These are phyloP conservation scores for Numida meleagris DNA, from an alignment of 2,113 vertebrate genomes.

Conservation along the genomic window DNA sequence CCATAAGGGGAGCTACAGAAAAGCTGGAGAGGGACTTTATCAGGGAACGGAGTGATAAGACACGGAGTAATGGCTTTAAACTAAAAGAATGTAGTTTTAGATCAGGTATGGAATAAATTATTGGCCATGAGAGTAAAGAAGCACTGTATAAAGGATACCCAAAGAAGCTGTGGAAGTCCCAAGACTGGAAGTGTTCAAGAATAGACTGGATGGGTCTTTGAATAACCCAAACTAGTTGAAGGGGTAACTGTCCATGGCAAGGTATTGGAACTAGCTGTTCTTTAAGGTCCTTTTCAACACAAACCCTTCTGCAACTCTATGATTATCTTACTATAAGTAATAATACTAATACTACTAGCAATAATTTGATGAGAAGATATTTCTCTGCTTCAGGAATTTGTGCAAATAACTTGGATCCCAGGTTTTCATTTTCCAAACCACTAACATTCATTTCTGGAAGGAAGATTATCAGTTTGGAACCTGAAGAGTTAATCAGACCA, in stretches of 20 bases:
- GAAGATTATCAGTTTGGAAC: accelerated
- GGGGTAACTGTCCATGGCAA: neutral
- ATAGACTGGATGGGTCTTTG: neutral
- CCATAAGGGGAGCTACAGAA: neutral
- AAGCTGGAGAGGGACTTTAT: neutral
- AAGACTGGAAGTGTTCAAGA: neutral
- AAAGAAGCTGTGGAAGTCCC: neutral
- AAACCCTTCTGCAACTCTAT: neutral
- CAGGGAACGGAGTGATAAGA: too few species aligned
- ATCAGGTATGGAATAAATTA: neutral
- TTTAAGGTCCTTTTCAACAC: neutral
- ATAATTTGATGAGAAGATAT: neutral
- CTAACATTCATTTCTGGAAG: neutral
- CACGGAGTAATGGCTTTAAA: too few species aligned
- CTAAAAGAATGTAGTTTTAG: neutral
- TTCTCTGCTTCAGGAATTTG: neutral
- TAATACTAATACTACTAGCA: neutral
- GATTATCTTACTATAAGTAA: neutral
- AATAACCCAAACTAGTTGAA: neutral
- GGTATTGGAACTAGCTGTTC: neutral
- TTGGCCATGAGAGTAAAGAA: neutral
- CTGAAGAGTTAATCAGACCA: neutral
- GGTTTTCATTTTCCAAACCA: neutral
- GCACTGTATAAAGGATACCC: neutral
- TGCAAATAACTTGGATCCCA: neutral